Evolutionary conservation across 2,797 vertebrate species (phyloP).

Genomic region (Ambastaia sidthimunki): DNA sequence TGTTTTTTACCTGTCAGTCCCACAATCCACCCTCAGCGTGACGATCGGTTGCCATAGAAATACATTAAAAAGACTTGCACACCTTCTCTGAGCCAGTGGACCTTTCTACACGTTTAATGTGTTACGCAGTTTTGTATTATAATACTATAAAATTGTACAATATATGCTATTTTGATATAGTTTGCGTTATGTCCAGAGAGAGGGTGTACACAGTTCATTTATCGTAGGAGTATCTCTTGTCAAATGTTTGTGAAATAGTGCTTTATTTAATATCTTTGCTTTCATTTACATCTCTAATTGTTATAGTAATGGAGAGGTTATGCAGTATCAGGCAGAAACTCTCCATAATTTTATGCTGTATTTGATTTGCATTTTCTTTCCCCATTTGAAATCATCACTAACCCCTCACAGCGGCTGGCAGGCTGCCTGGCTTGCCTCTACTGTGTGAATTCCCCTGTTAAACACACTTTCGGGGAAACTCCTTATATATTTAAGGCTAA

Average conservation of each 20-base stretch:
- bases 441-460: conserved; percentile 65
- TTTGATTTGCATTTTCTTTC: conserved; percentile 82
- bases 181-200: neutral
- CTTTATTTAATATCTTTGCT: conserved; percentile 73
- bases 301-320: conserved; percentile 82
- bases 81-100: too few species aligned
- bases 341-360: conserved; percentile 82
- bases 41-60: too few species aligned
- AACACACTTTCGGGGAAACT: neutral
- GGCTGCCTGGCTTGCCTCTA: conserved; percentile 62
- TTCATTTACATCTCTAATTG: conserved; percentile 83
- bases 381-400: conserved; percentile 80
- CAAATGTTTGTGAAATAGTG: conserved; percentile 50
- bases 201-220: neutral
- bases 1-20: too few species aligned
- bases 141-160: too few species aligned
- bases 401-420: conserved; percentile 71
- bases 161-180: too few species aligned
- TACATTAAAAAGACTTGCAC: too few species aligned
- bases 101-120: too few species aligned
- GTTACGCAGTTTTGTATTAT: too few species aligned
- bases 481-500: conserved; percentile 14
- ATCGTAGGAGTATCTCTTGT: conserved; percentile 8
- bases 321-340: conserved; percentile 86
- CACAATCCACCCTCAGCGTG: too few species aligned